Conservation (phyloP, 2,888 invertebrate species). For the Osedax fenrisi region DNA sequence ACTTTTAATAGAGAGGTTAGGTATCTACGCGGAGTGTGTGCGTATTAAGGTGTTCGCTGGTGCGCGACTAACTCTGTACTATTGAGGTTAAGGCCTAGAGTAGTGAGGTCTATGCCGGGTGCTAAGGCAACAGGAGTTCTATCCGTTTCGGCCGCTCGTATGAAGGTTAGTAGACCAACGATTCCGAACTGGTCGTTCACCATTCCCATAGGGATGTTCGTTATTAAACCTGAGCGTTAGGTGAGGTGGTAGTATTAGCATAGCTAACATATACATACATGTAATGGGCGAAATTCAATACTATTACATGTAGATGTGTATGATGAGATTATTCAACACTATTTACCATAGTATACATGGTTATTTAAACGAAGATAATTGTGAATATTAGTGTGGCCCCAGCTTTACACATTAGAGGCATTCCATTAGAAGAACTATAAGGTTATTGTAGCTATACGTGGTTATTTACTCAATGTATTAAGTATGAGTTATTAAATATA, state of each 20-base stretch:
- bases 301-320: neutral
- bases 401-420: too few species aligned
- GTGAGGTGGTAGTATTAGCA: neutral
- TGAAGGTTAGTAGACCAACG: slow-evolving; percentile 92
- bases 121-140: slow-evolving; percentile 89
- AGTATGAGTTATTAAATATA: too few species aligned
- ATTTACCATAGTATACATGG: too few species aligned
- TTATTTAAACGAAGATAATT: too few species aligned
- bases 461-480: too few species aligned
- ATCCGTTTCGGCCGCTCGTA: slow-evolving; percentile 90
- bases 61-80: slow-evolving; percentile 89
- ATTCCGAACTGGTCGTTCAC: slow-evolving; percentile 98
- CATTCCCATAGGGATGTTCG: slow-evolving; percentile 96
- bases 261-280: slow-evolving; percentile 67
- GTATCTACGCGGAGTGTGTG: too few species aligned
- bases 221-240: slow-evolving; percentile 55
- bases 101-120: slow-evolving; percentile 91
- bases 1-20: too few species aligned
- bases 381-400: too few species aligned
- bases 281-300: slow-evolving; percentile 36
- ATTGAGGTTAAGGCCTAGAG: slow-evolving; percentile 91
- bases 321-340: neutral
- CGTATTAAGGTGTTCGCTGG: too few species aligned
- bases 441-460: too few species aligned
- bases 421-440: too few species aligned